These are phyloP conservation scores for Epinotia demarniana DNA, from an alignment of 2,888 invertebrate genomes.

Conservation along the genomic window DNA sequence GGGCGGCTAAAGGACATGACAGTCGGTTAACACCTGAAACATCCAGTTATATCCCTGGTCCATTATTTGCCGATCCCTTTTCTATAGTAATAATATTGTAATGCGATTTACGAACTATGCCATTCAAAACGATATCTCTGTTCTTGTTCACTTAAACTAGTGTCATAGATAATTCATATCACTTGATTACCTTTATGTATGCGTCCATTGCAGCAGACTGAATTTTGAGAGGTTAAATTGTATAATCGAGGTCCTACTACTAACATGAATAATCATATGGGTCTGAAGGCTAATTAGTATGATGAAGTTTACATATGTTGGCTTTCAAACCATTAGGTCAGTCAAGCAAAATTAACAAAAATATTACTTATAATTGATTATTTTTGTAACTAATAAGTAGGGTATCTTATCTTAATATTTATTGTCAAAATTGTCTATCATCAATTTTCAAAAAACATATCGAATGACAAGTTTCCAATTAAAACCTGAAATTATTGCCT, in stretches of 20 bases:
- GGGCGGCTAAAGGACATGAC: no score
- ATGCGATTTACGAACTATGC: not conserved
- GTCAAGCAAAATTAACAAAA: not conserved
- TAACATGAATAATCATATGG: not conserved
- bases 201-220: conserved; percentile 8
- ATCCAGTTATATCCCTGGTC: not conserved
- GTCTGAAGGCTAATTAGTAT: not conserved
- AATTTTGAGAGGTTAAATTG: conserved; percentile 1
- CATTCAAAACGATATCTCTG: not conserved
- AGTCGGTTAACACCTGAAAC: no score
- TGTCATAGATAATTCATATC: conserved; percentile 16
- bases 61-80: not conserved
- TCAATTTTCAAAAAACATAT: not conserved
- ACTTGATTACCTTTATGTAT: conserved; percentile 13
- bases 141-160: not conserved
- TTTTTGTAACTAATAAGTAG: not conserved
- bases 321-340: not conserved
- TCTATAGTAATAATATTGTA: not conserved
- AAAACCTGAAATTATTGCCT: not conserved
- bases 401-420: not conserved
- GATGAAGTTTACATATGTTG: not conserved
- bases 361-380: not conserved
- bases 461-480: not conserved
- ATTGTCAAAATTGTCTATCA: not conserved
- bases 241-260: not conserved